Evolutionary conservation across 2,888 invertebrate genomes (phyloP).

Genomic region (Chydorus sphaericus): DNA sequence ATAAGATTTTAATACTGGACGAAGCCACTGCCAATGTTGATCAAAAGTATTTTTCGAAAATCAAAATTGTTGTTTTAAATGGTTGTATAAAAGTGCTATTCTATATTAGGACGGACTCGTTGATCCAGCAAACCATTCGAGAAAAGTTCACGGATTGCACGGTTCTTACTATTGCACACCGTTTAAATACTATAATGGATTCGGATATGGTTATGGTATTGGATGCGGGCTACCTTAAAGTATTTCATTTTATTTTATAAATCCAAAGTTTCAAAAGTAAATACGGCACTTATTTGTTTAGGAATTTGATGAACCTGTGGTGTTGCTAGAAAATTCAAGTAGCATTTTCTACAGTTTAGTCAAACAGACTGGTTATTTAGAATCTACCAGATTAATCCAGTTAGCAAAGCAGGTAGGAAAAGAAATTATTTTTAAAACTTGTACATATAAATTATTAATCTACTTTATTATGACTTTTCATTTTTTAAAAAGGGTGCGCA

Average conservation of each 20-base stretch:
- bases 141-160: conserved; percentile 15
- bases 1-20: conserved; percentile 70
- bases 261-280: too few relatives aligned
- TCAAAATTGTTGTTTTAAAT: background rate
- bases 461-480: too few relatives aligned
- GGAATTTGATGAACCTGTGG: conserved; percentile 63
- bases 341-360: conserved; percentile 50
- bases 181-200: conserved; percentile 16
- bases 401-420: background rate
- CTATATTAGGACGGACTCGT: conserved; percentile 14
- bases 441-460: too few relatives aligned
- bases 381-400: background rate
- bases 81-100: background rate
- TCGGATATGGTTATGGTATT: conserved; percentile 15
- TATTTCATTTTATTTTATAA: too few relatives aligned
- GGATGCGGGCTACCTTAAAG: conserved; percentile 18
- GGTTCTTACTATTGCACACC: conserved; percentile 16
- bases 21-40: conserved; percentile 91
- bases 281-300: too few relatives aligned
- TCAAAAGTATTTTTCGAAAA: conserved; percentile 42
- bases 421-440: too few relatives aligned
- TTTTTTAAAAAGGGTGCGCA: too few relatives aligned
- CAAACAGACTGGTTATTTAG: conserved; percentile 44
- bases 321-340: conserved; percentile 41
- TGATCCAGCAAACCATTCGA: conserved; percentile 15